phyloP scores from a whole-genome alignment of 2,888 invertebrate genomes.

The Biston betularia region DNA sequence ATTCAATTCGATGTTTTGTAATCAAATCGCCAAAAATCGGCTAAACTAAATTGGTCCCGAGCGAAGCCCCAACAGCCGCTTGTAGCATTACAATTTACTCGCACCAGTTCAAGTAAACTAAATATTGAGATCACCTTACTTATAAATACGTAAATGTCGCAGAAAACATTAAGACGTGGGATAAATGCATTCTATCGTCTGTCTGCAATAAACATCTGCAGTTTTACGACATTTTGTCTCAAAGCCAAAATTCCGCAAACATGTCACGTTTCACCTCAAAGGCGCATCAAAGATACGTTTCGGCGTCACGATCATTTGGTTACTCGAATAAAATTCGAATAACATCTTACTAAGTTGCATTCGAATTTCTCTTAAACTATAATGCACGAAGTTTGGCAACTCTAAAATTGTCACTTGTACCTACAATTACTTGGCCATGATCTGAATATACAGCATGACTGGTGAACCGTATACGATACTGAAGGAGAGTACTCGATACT shows the following conservation, averaged over 20 bases:
- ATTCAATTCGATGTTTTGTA: no score
- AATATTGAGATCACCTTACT: not conserved
- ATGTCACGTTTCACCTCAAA: constrained; percentile 16
- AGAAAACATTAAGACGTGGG: not conserved
- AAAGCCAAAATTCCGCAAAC: constrained; percentile 18
- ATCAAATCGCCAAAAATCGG: no score
- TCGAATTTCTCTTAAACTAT: not conserved
- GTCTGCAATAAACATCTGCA: constrained; percentile 16
- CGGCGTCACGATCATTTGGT: constrained; percentile 53
- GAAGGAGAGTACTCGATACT: no score
- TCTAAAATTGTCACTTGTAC: not conserved
- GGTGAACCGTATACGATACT: no score
- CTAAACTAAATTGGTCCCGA: no score
- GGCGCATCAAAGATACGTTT: constrained; percentile 19
- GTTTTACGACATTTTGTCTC: constrained; percentile 15
- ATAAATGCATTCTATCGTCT: constrained; percentile 40
- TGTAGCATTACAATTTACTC: no score
- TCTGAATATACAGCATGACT: no score
- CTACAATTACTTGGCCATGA: no score
- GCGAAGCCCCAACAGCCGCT: no score
- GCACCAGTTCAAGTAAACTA: not conserved
- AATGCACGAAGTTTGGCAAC: not conserved
- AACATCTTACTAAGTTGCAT: constrained; percentile 8
- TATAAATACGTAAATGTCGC: not conserved
- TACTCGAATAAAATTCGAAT: not conserved